phyloP scores from a whole-genome alignment of 2,888 invertebrate species.

The Pollenia labialis region DNA sequence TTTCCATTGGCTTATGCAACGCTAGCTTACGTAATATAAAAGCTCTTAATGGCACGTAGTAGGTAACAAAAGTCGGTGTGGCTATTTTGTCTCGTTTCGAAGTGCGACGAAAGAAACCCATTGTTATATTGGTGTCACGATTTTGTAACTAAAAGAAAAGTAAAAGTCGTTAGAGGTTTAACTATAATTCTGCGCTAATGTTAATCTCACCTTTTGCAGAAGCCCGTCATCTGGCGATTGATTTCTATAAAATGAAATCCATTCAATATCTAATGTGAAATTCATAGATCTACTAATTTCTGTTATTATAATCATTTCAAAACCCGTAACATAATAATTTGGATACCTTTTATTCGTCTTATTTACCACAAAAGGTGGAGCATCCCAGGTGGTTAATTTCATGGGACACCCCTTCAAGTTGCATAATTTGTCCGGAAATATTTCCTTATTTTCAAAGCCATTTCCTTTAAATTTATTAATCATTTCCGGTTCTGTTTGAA shows the following conservation, averaged over 20 bases:
- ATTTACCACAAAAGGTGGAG: conserved; percentile 61
- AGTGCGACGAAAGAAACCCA: conserved; percentile 76
- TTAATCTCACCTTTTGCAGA: conserved; percentile 33
- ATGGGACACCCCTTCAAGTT: conserved; percentile 76
- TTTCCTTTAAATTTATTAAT: conserved; percentile 76
- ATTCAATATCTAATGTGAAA: conserved; percentile 72
- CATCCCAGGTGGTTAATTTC: conserved; percentile 65
- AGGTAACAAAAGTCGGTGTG: conserved; percentile 76
- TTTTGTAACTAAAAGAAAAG: conserved; percentile 40
- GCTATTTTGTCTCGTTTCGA: conserved; percentile 58
- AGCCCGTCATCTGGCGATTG: not conserved
- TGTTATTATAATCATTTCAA: conserved; percentile 76
- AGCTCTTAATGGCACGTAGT: conserved; percentile 74
- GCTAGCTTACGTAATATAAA: conserved; percentile 74
- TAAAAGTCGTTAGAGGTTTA: not conserved
- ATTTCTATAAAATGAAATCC: conserved; percentile 41
- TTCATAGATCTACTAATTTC: conserved; percentile 75
- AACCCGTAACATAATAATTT: conserved; percentile 57
- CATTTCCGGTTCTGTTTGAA: conserved; percentile 60
- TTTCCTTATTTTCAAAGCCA: conserved; percentile 70
- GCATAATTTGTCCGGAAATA: conserved; percentile 77
- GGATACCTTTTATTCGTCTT: not conserved
- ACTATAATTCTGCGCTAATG: not conserved
- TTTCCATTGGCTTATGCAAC: conserved; percentile 72
- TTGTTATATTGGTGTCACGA: conserved; percentile 55